phyloP scores from a whole-genome alignment of 2,113 vertebrate genomes.

The Phaethornis superciliosus region DNA sequence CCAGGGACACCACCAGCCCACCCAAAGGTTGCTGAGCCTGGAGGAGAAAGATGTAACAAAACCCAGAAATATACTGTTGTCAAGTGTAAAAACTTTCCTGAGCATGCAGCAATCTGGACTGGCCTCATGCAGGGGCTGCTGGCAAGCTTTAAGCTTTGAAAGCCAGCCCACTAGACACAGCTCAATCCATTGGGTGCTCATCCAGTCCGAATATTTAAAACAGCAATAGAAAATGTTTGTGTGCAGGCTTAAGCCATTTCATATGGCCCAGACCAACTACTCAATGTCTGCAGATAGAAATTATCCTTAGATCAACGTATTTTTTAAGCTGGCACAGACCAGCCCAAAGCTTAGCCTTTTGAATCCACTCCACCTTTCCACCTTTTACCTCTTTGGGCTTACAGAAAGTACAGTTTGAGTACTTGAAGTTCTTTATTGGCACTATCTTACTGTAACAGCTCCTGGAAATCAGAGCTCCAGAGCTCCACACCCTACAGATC shows the following conservation, averaged over 20 bases:
- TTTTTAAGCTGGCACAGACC: not conserved
- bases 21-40: not conserved
- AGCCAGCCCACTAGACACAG: not conserved
- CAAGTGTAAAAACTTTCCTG: not conserved
- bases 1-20: fast-evolving
- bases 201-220: not conserved
- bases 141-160: constrained; percentile 14
- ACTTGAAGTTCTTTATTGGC: not conserved
- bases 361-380: not conserved
- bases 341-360: not conserved
- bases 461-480: not conserved
- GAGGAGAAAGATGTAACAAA: not conserved
- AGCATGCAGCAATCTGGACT: not conserved
- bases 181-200: not conserved
- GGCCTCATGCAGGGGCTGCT: not conserved
- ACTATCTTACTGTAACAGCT: not conserved
- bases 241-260: not conserved
- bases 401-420: not conserved
- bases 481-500: not conserved
- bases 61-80: not conserved
- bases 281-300: not conserved
- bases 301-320: not conserved
- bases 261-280: not conserved
- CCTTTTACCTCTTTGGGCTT: not conserved
- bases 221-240: not conserved